These are phyloP conservation scores for Nestor notabilis DNA, from an alignment of 2,113 vertebrate species.

Conservation along the genomic window DNA sequence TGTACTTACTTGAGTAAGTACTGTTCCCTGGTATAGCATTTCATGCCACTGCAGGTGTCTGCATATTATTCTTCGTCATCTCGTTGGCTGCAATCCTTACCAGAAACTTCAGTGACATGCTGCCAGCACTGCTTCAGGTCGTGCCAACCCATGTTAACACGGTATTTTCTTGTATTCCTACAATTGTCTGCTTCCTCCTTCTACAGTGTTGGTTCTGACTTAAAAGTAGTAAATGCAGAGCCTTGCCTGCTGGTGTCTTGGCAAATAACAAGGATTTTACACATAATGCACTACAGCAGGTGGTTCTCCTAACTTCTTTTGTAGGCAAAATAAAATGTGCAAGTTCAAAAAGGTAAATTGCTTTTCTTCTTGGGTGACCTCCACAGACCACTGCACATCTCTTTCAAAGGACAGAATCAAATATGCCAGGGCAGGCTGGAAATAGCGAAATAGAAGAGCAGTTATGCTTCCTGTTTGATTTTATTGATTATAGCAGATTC, in stretches of 20 bases:
- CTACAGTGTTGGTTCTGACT: background rate
- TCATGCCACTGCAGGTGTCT: background rate
- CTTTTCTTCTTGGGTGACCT: background rate
- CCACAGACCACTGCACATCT: background rate
- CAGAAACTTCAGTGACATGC: background rate
- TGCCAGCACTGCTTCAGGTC: too few species aligned
- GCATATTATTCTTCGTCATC: background rate
- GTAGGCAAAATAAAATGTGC: background rate
- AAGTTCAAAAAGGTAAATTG: background rate
- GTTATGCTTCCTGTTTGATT: fast-evolving
- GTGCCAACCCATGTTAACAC: background rate
- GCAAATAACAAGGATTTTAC: background rate
- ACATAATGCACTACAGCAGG: background rate
- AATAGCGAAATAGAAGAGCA: background rate
- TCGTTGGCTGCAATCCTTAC: background rate
- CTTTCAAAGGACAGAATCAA: background rate
- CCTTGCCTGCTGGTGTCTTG: background rate
- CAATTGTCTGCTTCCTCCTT: background rate
- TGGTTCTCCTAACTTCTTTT: background rate
- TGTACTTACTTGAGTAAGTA: background rate
- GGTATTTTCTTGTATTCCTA: background rate
- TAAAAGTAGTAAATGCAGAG: background rate
- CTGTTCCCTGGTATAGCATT: background rate
- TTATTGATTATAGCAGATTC: background rate
- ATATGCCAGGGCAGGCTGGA: background rate